Percentiles rank a stretch among this genome's conserved stretches.
These are phyloP conservation scores for Neomonachus schauinslandi DNA, from an alignment of 2,113 vertebrate genomes.

Conservation along the genomic window DNA sequence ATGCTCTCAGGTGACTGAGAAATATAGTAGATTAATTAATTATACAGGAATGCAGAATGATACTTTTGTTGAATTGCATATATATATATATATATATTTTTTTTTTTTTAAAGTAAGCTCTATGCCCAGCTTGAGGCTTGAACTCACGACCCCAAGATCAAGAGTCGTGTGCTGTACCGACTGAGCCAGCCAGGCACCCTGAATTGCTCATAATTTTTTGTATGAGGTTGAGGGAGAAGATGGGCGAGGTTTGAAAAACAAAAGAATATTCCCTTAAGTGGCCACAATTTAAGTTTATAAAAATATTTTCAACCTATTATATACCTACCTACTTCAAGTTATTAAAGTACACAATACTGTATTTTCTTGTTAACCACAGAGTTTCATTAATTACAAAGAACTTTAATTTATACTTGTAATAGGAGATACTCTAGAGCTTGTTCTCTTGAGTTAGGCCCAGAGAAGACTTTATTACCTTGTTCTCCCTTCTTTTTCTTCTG, in stretches of 20 bases:
- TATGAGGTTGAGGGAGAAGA: conserved; percentile 29
- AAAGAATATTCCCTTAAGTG: background rate
- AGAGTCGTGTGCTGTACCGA: background rate
- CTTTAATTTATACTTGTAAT: background rate
- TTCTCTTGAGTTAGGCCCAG: background rate
- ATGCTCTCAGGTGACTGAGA: background rate
- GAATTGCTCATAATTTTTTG: conserved; percentile 45
- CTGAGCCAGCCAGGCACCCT: background rate
- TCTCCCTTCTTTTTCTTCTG: background rate
- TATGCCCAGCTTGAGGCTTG: background rate
- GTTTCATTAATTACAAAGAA: conserved; percentile 6
- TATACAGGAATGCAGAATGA: conserved; percentile 3
- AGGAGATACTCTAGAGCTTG: background rate
- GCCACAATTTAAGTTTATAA: conserved; percentile 41
- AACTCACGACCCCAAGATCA: background rate
- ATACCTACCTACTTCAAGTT: background rate
- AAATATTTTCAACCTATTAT: conserved; percentile 32
- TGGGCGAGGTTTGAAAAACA: conserved; percentile 46
- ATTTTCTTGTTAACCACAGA: conserved; percentile 3
- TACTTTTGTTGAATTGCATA: conserved; percentile 24
- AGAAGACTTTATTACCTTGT: background rate
- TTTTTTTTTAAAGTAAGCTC: background rate
- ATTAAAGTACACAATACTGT: conserved; percentile 36
- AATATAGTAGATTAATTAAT: conserved; percentile 49
- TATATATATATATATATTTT: too few species aligned